Conservation (phyloP, 1,140 invertebrate species). For the Maniola jurtina region DNA sequence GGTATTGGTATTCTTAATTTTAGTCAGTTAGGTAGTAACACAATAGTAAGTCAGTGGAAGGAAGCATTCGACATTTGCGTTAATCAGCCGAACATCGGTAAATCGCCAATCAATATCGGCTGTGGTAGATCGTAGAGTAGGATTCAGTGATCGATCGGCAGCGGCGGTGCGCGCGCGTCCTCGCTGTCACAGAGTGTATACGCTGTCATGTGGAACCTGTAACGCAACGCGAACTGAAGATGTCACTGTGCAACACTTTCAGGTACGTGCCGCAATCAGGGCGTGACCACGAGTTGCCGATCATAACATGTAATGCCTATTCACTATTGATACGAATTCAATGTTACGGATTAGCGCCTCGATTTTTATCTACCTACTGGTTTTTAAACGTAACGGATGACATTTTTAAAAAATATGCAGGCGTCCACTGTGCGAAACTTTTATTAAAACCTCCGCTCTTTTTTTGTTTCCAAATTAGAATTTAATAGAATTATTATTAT, state of each 20-base stretch:
- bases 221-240: constrained; percentile 39
- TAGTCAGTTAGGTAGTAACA: constrained; percentile 26
- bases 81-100: constrained; percentile 29
- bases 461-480: too few species aligned
- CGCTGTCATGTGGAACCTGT: constrained; percentile 37
- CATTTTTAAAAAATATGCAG: too few species aligned
- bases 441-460: not conserved
- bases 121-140: constrained; percentile 15
- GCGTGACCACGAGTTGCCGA: constrained; percentile 20
- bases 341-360: constrained; percentile 18
- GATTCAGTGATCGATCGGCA: constrained; percentile 36
- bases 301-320: constrained; percentile 2
- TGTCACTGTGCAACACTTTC: constrained; percentile 50
- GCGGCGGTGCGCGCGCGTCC: constrained; percentile 40
- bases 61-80: constrained; percentile 31
- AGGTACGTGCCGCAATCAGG: constrained; percentile 43
- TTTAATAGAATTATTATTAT: too few species aligned
- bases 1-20: constrained; percentile 5
- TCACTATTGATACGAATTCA: constrained; percentile 8
- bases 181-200: not conserved
- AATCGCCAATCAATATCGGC: constrained; percentile 17
- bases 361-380: not conserved
- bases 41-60: constrained; percentile 44
- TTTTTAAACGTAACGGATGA: not conserved
- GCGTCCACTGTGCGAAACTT: not conserved